phyloP scores from a whole-genome alignment of 2,888 invertebrate species.

The Dorcus hopei region DNA sequence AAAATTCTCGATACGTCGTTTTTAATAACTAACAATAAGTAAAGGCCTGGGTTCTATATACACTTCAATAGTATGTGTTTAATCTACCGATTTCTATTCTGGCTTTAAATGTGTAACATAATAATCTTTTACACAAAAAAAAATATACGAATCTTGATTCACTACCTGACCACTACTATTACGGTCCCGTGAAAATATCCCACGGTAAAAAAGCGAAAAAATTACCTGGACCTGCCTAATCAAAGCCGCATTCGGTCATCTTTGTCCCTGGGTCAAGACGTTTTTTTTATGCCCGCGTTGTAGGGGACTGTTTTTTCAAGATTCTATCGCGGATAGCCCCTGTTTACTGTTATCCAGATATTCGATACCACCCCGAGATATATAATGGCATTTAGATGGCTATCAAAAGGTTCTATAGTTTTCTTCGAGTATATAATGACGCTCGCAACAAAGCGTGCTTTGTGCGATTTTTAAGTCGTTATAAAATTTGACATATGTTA shows the following conservation, averaged over 20 bases:
- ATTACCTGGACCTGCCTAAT: constrained; percentile 30
- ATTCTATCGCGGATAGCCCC: constrained; percentile 28
- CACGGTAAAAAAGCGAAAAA: constrained; percentile 25
- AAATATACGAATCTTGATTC: constrained; percentile 23
- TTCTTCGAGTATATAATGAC: constrained; percentile 28
- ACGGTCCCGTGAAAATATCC: constrained; percentile 25
- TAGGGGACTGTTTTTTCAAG: constrained; percentile 22
- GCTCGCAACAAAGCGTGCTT: constrained; percentile 21
- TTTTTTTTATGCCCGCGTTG: constrained; percentile 20
- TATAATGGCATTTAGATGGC: constrained; percentile 29
- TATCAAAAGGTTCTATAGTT: constrained; percentile 28
- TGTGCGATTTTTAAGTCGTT: constrained; percentile 16
- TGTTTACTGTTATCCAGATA: constrained; percentile 34
- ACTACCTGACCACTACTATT: constrained; percentile 29
- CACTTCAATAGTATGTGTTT: too few species aligned
- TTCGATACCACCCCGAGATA: constrained; percentile 30
- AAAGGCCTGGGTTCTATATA: too few species aligned
- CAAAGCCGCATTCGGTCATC: constrained; percentile 26
- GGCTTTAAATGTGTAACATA: constrained; percentile 19
- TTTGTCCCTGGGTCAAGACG: constrained; percentile 25
- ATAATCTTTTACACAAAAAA: constrained; percentile 18
- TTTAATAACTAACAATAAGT: too few species aligned
- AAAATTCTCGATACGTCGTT: too few species aligned
- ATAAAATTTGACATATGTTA: constrained; percentile 13
- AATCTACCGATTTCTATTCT: constrained; percentile 6